Evolutionary conservation across 2,113 vertebrate species (phyloP), one percentile per base, ranked within the genome.

Genomic region (Callorhinus ursinus): DNA sequence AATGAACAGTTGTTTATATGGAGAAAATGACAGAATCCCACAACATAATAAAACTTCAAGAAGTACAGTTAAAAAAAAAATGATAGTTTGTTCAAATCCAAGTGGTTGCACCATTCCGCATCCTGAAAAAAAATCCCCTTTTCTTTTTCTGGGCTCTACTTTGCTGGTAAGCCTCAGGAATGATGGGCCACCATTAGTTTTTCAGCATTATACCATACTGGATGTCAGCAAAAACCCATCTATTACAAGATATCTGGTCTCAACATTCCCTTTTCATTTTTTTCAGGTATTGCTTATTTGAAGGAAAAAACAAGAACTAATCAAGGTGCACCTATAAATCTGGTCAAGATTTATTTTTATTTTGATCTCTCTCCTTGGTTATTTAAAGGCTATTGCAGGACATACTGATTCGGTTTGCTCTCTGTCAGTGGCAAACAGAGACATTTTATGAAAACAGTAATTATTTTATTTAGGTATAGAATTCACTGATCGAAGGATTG

Each of bases 221-320:
- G 36, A 67, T 89, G 82, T 81, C 74, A 49, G 74, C 69, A 46
- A 53, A 93, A 89, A 31, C 79, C 63, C 86, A 93, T 96, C 72
- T 88, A 31, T 95, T 76, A 84, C 21, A 19, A 67, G 87, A 77
- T 96, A 95, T 3, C 72, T 98, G 65, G 11, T 11, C 90, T 63
- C 95, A 8, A 10, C 88, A 84, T 88, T 92, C 97, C 93, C 22
- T 81, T 97, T 97, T 97, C 49, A 93, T 93, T 92, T 96, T 98
- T 97, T 86, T 49, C 88, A 81, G 63, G 19, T 96, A 92, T 94
- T 89, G 53, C 49, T 96, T 96, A 93, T 93, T 97, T 98, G 93
- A 93, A 93, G 67, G 31, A n/a, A 92, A 57, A 55, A 65, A n/a
- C 76, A 9, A 31, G 55, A 83, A 96, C 89, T 79, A 90, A 36